Evolutionary conservation across 2,888 invertebrate genomes (phyloP).

Genomic region (Eremobia ochroleuca): DNA sequence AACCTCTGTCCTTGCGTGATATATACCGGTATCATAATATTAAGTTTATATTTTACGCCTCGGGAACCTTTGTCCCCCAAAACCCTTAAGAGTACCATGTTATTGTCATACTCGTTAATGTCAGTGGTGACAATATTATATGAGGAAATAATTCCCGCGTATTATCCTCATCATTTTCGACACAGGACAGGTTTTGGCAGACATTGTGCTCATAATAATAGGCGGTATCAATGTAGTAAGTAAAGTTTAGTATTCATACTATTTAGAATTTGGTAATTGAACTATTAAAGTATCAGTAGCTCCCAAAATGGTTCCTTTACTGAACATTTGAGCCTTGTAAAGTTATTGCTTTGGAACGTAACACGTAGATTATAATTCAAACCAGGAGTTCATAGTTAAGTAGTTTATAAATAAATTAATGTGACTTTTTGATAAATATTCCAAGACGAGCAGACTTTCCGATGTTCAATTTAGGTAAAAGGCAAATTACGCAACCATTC

Average conservation of each 20-base stretch:
- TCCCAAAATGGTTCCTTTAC: conserved; percentile 17
- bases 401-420: conserved; percentile 51
- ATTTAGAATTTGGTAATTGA: conserved; percentile 15
- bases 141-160: conserved; percentile 21
- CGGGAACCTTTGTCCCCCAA: conserved; percentile 15
- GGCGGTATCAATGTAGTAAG: background rate
- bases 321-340: conserved; percentile 31
- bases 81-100: conserved; percentile 18
- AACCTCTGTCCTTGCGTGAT: conserved; percentile 1
- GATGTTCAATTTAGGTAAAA: conserved; percentile 62
- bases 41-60: conserved; percentile 38
- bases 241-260: conserved; percentile 9
- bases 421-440: conserved; percentile 51
- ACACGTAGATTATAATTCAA: conserved; percentile 33
- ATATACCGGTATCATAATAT: conserved; percentile 17
- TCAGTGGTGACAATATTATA: conserved; percentile 30
- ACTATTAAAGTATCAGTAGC: conserved; percentile 19
- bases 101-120: conserved; percentile 23
- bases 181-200: conserved; percentile 6
- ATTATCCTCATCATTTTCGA: conserved; percentile 24
- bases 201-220: conserved; percentile 33
- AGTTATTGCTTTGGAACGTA: conserved; percentile 22
- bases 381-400: conserved; percentile 32
- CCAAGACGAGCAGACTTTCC: conserved; percentile 37
- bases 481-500: conserved; percentile 50